phyloP scores from a whole-genome alignment of 2,888 invertebrate species.

The Bedellia somnulentella region DNA sequence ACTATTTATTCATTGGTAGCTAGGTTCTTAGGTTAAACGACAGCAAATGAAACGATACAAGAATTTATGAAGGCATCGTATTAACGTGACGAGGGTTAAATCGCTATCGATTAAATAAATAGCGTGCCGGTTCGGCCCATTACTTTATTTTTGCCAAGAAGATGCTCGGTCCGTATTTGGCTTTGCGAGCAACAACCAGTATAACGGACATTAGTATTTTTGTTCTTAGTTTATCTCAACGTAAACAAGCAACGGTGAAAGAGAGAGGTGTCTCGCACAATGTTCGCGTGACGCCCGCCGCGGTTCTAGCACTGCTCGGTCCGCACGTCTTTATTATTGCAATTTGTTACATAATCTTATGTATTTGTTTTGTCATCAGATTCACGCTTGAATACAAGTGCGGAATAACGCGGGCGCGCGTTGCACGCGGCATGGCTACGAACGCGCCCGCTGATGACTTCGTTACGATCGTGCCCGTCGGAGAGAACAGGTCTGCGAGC shows the following conservation, averaged over 20 bases:
- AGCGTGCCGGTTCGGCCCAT: conserved; percentile 1
- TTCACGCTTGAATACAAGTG: conserved; percentile 28
- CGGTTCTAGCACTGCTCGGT: too few relatives aligned
- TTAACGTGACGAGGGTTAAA: too few relatives aligned
- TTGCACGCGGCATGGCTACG: conserved; percentile 49
- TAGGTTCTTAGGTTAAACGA: too few relatives aligned
- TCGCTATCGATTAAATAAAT: conserved; percentile 4
- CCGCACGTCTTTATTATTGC: conserved; percentile 25
- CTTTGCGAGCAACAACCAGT: conserved; percentile 14
- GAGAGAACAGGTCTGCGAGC: conserved; percentile 36
- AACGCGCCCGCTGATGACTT: conserved; percentile 51
- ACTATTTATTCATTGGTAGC: too few relatives aligned
- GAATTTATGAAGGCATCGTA: too few relatives aligned
- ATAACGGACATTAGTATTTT: conserved; percentile 15
- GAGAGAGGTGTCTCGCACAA: conserved; percentile 39
- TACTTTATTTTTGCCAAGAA: conserved; percentile 1
- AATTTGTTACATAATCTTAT: conserved; percentile 41
- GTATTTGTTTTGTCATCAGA: conserved; percentile 43
- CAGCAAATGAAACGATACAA: too few relatives aligned
- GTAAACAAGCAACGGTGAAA: conserved; percentile 37
- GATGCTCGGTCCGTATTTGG: conserved; percentile 14
- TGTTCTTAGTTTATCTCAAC: conserved; percentile 24
- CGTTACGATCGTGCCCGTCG: conserved; percentile 63
- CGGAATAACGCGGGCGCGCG: conserved; percentile 25
- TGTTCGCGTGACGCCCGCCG: conserved; percentile 27